These are phyloP conservation scores for Charanyca ferruginea DNA, from an alignment of 2,888 invertebrate species.

Conservation along the genomic window DNA sequence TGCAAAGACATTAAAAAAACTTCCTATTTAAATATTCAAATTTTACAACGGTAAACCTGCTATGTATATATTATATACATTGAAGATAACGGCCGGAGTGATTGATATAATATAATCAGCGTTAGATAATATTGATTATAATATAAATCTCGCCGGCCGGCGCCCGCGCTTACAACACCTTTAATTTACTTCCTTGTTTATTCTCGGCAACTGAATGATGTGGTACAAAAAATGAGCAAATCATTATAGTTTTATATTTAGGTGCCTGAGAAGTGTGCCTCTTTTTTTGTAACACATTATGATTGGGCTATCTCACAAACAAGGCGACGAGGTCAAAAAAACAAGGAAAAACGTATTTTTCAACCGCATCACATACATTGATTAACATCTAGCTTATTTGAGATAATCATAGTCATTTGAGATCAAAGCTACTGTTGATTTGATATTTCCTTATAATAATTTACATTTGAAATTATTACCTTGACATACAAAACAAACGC, in stretches of 20 bases:
- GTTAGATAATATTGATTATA: constrained; percentile 8
- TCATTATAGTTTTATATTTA: constrained; percentile 3
- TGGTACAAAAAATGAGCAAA: constrained; percentile 35
- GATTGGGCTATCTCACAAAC: constrained; percentile 6
- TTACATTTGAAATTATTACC: no score
- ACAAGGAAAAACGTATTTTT: not conserved
- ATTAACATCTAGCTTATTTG: not conserved
- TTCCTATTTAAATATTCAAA: no score
- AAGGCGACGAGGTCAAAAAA: not conserved
- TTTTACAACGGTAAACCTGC: no score
- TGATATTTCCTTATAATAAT: not conserved
- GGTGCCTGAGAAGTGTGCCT: not conserved
- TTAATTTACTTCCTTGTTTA: constrained; percentile 23
- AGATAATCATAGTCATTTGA: constrained; percentile 5
- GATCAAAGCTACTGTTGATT: not conserved
- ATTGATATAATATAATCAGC: no score
- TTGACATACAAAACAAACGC: not conserved
- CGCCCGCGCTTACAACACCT: constrained; percentile 26
- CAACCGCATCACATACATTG: not conserved
- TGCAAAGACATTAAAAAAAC: no score
- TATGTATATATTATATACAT: no score
- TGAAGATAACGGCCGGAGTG: no score
- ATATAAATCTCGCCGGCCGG: constrained; percentile 14
- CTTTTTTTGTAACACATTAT: constrained; percentile 28
- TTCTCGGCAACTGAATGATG: constrained; percentile 5